Conservation (phyloP, 64 coral and sea anemone species). For the Montipora foliosa region DNA sequence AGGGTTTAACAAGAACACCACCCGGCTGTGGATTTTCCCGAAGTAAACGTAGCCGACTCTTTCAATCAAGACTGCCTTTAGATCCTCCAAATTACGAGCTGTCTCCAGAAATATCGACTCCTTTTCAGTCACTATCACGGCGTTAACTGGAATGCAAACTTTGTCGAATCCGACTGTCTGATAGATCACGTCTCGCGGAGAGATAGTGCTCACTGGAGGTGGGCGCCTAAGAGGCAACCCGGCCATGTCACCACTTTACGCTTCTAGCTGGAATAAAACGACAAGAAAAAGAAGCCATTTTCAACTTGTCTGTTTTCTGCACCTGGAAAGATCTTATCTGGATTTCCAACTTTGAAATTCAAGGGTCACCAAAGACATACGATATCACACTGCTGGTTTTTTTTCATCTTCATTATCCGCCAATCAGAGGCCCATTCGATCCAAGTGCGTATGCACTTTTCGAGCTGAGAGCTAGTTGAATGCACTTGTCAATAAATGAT, state of each 20-base stretch:
- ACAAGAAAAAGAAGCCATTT: neutral
- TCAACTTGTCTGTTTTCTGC: no score
- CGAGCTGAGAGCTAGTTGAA: no score
- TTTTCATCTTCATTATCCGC: no score
- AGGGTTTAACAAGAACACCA: slow-evolving; percentile 33
- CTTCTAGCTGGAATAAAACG: neutral
- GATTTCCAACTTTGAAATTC: no score
- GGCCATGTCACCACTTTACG: neutral
- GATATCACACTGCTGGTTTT: no score
- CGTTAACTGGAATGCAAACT: slow-evolving; percentile 20
- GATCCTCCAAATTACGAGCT: slow-evolving; percentile 13
- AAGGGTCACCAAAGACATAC: no score
- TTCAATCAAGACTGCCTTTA: slow-evolving; percentile 21
- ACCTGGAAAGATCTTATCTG: no score
- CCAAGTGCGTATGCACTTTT: no score
- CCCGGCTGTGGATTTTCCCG: slow-evolving; percentile 1
- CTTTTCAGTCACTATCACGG: slow-evolving; percentile 19
- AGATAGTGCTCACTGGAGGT: neutral
- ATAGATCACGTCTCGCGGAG: slow-evolving; percentile 1
- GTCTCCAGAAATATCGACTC: slow-evolving; percentile 20
- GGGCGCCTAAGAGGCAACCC: slow-evolving; percentile 4
- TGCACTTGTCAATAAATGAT: no score
- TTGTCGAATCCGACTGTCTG: slow-evolving; percentile 18
- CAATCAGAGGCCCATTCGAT: no score
- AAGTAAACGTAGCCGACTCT: slow-evolving; percentile 31